Percentiles rank a stretch among this genome's conserved stretches.
Conservation (phyloP, 2,797 vertebrate species). For the Syngnathus rostellatus region DNA sequence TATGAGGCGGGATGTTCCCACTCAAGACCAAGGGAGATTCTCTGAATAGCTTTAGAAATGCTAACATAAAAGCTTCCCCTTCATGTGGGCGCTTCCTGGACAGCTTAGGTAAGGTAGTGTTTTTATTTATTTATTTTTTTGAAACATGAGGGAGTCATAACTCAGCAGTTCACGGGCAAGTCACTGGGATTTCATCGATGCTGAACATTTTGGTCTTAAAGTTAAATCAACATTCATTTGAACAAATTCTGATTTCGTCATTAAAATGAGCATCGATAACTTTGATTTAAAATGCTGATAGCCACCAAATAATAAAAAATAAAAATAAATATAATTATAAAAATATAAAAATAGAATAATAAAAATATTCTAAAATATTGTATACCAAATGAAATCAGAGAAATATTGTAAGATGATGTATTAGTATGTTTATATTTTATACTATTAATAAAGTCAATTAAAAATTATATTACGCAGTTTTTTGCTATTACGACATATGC, state of each 20-base stretch:
- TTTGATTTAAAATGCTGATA: background rate
- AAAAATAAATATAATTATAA: background rate
- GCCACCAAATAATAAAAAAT: too few relatives aligned
- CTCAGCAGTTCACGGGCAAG: conserved; percentile 26
- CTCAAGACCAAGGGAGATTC: conserved; percentile 30
- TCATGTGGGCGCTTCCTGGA: conserved; percentile 38
- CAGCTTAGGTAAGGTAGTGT: conserved; percentile 40
- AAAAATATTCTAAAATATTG: background rate
- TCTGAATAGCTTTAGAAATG: conserved; percentile 44
- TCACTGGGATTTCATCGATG: conserved; percentile 25
- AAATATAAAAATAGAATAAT: background rate
- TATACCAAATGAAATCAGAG: conserved; percentile 8
- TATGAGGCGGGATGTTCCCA: conserved; percentile 42
- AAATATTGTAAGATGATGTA: too few relatives aligned
- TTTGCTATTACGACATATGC: background rate
- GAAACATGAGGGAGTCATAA: conserved; percentile 30
- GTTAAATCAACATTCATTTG: background rate
- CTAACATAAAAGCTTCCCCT: conserved; percentile 43
- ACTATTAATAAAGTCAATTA: background rate
- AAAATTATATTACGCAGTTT: background rate
- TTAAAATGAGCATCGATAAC: background rate
- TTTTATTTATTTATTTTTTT: conserved; percentile 36
- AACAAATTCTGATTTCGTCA: background rate
- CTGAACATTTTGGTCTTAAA: background rate
- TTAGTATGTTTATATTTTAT: background rate